Base-by-base conservation (phyloP, 2,797 vertebrate genomes). In the Anomalospiza imberbis region DNA sequence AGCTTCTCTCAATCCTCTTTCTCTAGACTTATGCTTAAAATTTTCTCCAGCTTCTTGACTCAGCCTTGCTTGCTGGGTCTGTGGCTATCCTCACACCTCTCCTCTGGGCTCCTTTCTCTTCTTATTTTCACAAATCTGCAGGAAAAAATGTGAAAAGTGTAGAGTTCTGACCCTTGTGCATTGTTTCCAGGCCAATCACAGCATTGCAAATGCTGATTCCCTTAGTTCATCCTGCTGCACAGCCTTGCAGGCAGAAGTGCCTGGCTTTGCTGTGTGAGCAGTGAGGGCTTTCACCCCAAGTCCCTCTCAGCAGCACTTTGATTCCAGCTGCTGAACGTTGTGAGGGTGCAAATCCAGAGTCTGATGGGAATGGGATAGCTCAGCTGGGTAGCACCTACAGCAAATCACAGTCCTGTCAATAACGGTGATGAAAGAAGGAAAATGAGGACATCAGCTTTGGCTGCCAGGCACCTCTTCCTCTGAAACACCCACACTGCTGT, bases 31-130 rank as follows among this genome's bases (percentile, higher is more conserved):
- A 45, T 15, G 29, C 16, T 60, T 34, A 36, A 17, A 25, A 5
- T 76, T 79, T 68, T 58, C 51, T 73, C 26, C 51, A 45, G 2
- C 31, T 61, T 57, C 32, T 63, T 42, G 50, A 24, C 48, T 50
- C 22, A 44, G n/a, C 40, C 21, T 67, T 63, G 15, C 31, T 80
- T 88, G 12, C 38, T 55, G 25, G n/a, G 54, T 54, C 13, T 3
- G 5, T n/a, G 48, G 22, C 25, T 16, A 1, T 58, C 61, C 44
- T 61, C 36, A 25, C 0, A 0, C 13, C n/a, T 67, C 31, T 60
- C 32, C 58, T 82, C 16, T 0, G 0, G 34, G 29, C 7, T 84
- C 4, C 10, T 8, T 66, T 36, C 42, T 78, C 7, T 2, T 74
- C 50, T 51, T 54, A 14, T 36, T 63, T 81, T 45, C 50, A 38